Conservation (phyloP, 2,113 vertebrate species). For the Odocoileus hemionus region DNA sequence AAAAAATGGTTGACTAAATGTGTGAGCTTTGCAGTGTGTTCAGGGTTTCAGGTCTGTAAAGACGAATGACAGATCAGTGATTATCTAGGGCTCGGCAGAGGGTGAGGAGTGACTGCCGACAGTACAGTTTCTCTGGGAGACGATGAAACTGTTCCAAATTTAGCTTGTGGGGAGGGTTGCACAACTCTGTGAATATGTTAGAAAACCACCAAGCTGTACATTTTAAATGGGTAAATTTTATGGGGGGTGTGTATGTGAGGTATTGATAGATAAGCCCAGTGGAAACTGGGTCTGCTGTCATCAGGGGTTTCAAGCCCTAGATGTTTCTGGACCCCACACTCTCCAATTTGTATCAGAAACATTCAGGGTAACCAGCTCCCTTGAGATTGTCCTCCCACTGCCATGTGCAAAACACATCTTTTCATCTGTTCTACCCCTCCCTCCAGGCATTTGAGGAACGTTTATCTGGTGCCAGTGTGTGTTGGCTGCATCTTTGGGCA, state of each 20-base stretch:
- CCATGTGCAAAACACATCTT: neutral
- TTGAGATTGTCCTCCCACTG: neutral
- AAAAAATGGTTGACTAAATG: neutral
- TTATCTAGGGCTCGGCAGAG: neutral
- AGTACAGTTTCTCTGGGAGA: neutral
- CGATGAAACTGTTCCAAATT: slow-evolving; percentile 35
- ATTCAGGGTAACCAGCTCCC: neutral
- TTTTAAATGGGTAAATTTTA: slow-evolving; percentile 25
- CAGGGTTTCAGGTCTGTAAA: neutral
- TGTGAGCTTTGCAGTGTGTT: neutral
- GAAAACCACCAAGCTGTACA: neutral
- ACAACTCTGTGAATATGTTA: neutral
- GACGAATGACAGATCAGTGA: neutral
- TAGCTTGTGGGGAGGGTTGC: neutral
- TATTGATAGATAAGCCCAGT: neutral
- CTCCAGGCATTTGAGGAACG: neutral
- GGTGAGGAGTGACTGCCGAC: neutral
- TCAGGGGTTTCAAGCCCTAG: neutral
- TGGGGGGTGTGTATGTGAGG: neutral
- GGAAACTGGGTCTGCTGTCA: neutral
- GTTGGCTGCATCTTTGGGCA: neutral
- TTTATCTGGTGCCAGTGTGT: neutral
- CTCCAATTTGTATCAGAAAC: neutral
- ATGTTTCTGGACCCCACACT: neutral
- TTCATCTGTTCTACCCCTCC: neutral